Evolutionary conservation across 2,113 vertebrate genomes (phyloP), one percentile per base, ranked within the genome.

Genomic region (Pelecanoides urinatrix): DNA sequence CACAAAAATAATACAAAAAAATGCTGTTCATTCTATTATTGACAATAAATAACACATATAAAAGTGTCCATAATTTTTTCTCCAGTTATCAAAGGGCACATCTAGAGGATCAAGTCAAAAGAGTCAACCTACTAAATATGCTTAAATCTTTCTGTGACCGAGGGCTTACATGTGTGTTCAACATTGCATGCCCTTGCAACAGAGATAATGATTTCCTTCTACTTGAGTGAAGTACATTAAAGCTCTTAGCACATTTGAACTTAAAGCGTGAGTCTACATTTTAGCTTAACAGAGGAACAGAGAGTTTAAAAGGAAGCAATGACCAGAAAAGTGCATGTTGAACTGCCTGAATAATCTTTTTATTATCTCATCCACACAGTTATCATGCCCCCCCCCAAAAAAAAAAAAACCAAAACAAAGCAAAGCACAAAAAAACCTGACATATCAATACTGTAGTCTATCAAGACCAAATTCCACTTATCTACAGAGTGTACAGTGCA

Each of bases 171-270:
- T 59, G 16, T 67, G 55, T 74, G 65, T 49, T 88, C 78, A 95
- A 93, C 79, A 88, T 36, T 71, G 13, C 21, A 13, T 93, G 68
- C 55, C 85, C 72, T 93, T 95, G 66, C 52, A 89, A 89, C 14
- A 87, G 38, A 89, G 66, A 92, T 59, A 93, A 61, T 93, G 20
- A 90, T 83, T 93, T 90, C 84, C 88, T 97, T 93, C 90, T 91
- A 93, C 76, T 90, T 94, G 86, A 94, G 13, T 91, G 82, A 77
- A 86, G n/a, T 70, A 88, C 61, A 84, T 93, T 95, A 92, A 94
- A 93, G 82, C 63, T 94, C 82, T 96, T 77, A 80, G 36, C 89
- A 89, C 63, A 76, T 85, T 79, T 95, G 77, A 96, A 97, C 84
- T 92, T 63, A 68, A 74, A 70, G 40, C 0, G 14, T 62, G 36